phyloP scores from a whole-genome alignment of 2,113 vertebrate genomes.

The Gasterosteus aculeatus region DNA sequence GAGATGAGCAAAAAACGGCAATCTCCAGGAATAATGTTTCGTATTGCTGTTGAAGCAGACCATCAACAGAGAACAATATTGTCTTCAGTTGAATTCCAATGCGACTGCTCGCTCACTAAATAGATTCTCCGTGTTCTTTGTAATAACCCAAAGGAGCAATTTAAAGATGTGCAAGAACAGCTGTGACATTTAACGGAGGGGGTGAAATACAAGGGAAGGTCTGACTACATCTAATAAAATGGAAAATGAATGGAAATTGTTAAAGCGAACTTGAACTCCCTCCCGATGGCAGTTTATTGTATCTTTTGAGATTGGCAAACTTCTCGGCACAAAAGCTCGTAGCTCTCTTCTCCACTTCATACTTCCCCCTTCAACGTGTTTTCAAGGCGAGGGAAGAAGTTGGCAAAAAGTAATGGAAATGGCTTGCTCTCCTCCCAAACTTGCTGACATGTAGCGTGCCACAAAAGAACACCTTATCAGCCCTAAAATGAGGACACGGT shows the following conservation, averaged over 20 bases:
- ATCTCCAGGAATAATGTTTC: slow-evolving; percentile 49
- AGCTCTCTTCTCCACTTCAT: slow-evolving; percentile 12
- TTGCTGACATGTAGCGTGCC: background rate
- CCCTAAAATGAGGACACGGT: slow-evolving; percentile 21
- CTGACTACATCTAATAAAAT: slow-evolving; percentile 39
- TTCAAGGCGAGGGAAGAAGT: slow-evolving; percentile 40
- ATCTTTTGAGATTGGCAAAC: slow-evolving; percentile 42
- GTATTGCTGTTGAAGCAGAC: slow-evolving; percentile 37
- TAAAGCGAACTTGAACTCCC: slow-evolving; percentile 43
- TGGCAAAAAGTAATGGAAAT: slow-evolving; percentile 44
- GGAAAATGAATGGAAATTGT: slow-evolving; percentile 37
- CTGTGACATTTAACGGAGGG: slow-evolving; percentile 53
- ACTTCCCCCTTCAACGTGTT: background rate
- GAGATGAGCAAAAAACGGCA: slow-evolving; percentile 48
- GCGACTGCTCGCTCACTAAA: slow-evolving; percentile 37
- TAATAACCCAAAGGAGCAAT: slow-evolving; percentile 46
- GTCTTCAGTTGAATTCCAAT: slow-evolving; percentile 53
- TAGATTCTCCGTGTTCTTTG: slow-evolving; percentile 50
- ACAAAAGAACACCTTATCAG: slow-evolving; percentile 21
- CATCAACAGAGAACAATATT: slow-evolving; percentile 34
- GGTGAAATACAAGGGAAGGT: slow-evolving; percentile 34
- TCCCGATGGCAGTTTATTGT: slow-evolving; percentile 23
- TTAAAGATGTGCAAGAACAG: slow-evolving; percentile 51
- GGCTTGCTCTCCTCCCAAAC: slow-evolving; percentile 4
- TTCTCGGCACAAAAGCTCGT: slow-evolving; percentile 17